A percentile compares a stretch with the other conserved stretches of the same genome.
These are phyloP conservation scores for Merodon equestris DNA, from an alignment of 2,888 invertebrate genomes.

Conservation along the genomic window DNA sequence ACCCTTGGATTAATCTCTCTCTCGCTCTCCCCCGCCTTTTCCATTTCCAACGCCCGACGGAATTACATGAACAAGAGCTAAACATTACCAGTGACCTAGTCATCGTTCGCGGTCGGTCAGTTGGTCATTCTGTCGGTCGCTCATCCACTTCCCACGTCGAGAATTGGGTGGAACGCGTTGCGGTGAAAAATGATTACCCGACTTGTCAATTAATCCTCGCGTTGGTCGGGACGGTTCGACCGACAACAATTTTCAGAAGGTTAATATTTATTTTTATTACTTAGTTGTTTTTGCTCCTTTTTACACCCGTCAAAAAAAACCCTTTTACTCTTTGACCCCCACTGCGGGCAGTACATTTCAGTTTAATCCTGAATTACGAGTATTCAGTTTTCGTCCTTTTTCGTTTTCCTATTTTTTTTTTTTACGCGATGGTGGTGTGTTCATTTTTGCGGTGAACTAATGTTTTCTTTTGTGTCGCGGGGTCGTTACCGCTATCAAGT, in stretches of 20 bases:
- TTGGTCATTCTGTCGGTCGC: too few species aligned
- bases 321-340: conserved; percentile 14
- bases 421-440: too few species aligned
- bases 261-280: conserved; percentile 55
- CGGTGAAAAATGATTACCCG: conserved; percentile 63
- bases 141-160: too few species aligned
- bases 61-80: conserved; percentile 24
- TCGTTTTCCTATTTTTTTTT: conserved; percentile 9
- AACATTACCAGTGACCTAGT: not conserved
- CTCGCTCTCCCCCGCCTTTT: conserved; percentile 28
- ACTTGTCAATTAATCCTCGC: conserved; percentile 63
- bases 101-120: too few species aligned
- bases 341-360: conserved; percentile 33
- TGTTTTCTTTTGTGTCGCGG: conserved; percentile 42
- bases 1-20: conserved; percentile 53
- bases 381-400: conserved; percentile 3
- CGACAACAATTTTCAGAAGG: conserved; percentile 41
- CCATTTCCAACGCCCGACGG: too few species aligned
- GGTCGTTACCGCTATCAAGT: conserved; percentile 30
- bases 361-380: conserved; percentile 9
- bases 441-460: conserved; percentile 51
- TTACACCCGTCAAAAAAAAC: too few species aligned
- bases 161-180: conserved; percentile 21
- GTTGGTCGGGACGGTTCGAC: conserved; percentile 36
- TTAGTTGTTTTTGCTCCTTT: too few species aligned